Evolutionary conservation across 2,797 vertebrate species (phyloP), one percentile per base, ranked within the genome.

Genomic region (Eptatretus atami): DNA sequence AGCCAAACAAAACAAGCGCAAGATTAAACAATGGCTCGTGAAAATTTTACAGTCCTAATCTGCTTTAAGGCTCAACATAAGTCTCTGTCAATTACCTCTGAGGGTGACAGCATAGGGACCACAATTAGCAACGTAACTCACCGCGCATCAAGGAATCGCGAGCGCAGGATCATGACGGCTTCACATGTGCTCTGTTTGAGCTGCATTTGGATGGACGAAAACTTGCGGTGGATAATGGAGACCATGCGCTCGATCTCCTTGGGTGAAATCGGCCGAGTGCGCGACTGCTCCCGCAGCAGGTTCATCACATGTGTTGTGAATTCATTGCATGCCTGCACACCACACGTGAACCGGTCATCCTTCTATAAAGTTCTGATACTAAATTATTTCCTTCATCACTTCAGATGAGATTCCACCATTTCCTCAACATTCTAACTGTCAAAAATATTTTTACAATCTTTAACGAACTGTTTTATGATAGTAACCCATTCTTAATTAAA

Each of bases 161-260:
- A 94, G 69, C 88, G 83, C 73, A 95, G 77, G 77, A 95, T 95
- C 88, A 95, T 95, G 74, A 95, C 88, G 0, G 88, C 88, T 73
- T 95, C 88, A 1, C 88, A 95, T 73, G 83, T 86, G 81, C 84
- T 88, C 75, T 95, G 88, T 67, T 95, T 95, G 52, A 95, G 76
- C 76, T 95, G 88, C 85, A 95, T 92, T 80, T 95, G 88, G 77
- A 95, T 95, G 75, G 87, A 93, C 78, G 84, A 93, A 81, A 95
- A 95, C 76, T 95, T 95, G 78, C 88, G 85, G 74, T 95, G 88
- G 76, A 95, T 95, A 76, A 95, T 94, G 76, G 78, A 79, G 70
- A 95, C 88, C 88, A 95, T 95, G 57, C 88, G 78, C 71, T 95
- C 88, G 2, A 95, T 95, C 79, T 95, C 88, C 75, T 95, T 95